Conservation (phyloP, 2,888 invertebrate genomes). For the Ochropleura plecta region DNA sequence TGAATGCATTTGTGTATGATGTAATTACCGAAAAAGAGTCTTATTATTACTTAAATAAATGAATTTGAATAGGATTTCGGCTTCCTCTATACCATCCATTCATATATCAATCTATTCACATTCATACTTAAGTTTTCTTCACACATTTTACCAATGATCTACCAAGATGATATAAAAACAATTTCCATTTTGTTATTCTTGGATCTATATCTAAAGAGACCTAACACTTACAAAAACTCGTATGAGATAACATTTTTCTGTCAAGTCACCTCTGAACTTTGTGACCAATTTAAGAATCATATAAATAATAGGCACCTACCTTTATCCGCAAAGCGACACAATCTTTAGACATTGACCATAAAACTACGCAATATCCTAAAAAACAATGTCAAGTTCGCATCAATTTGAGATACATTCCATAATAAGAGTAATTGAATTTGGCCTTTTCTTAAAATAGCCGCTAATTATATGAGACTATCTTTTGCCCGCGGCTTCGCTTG, state of each 20-base stretch:
- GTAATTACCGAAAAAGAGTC: too few species aligned
- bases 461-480: neutral
- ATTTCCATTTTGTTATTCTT: too few species aligned
- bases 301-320: neutral
- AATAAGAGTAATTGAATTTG: constrained; percentile 24
- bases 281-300: neutral
- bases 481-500: too few species aligned
- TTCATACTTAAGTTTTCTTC: too few species aligned
- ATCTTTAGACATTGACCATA: constrained; percentile 20
- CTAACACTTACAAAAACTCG: neutral
- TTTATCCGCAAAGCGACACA: too few species aligned
- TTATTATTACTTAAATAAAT: too few species aligned
- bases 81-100: too few species aligned
- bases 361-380: neutral
- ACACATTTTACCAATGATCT: too few species aligned
- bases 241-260: neutral
- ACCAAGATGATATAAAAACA: too few species aligned
- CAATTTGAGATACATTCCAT: constrained; percentile 38
- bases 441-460: constrained; percentile 8
- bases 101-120: too few species aligned
- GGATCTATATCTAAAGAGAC: neutral
- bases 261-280: neutral
- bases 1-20: too few species aligned
- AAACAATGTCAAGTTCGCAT: constrained; percentile 34
- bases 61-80: too few species aligned